These are phyloP conservation scores for Diabrotica virgifera DNA, from an alignment of 1,140 invertebrate genomes.

Conservation along the genomic window DNA sequence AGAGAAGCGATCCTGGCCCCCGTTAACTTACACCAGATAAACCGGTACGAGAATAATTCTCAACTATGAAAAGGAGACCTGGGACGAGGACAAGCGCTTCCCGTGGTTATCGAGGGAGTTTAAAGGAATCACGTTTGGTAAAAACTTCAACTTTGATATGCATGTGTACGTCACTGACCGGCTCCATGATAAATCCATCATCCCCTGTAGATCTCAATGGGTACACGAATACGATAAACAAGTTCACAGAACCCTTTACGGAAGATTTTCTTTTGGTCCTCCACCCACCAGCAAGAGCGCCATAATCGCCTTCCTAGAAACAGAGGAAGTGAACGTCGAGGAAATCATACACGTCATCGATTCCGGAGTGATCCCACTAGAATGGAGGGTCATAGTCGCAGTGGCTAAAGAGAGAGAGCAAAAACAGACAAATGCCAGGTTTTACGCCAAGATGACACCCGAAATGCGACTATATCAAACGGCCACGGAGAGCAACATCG, in stretches of 20 bases:
- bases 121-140: too few relatives aligned
- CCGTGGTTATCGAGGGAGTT: too few relatives aligned
- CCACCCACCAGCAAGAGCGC: background rate
- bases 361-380: background rate
- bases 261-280: background rate
- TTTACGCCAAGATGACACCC: too few relatives aligned
- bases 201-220: background rate
- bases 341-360: background rate
- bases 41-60: too few relatives aligned
- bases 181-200: background rate
- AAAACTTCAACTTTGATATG: background rate
- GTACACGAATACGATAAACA: background rate
- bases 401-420: background rate
- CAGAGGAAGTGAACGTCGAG: background rate
- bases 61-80: too few relatives aligned
- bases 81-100: too few relatives aligned
- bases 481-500: too few relatives aligned
- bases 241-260: background rate
- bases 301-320: background rate
- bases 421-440: too few relatives aligned
- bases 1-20: constrained; percentile 2
- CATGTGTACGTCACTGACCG: background rate
- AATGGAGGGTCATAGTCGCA: background rate
- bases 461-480: too few relatives aligned
- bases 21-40: background rate